Conservation (phyloP, 2,888 invertebrate genomes). For the Zelleria hepariella region DNA sequence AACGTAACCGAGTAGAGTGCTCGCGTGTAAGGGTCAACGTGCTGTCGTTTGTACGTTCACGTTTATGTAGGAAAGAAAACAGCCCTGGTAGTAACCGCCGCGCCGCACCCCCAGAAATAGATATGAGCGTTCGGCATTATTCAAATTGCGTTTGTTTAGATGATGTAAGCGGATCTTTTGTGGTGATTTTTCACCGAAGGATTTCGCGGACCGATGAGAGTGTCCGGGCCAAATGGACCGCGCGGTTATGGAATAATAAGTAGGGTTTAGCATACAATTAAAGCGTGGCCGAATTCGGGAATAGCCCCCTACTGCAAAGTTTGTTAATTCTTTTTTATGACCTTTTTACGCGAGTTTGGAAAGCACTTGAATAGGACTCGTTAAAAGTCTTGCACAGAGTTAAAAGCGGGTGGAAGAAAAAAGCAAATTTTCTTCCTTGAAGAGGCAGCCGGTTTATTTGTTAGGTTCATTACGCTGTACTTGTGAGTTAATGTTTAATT, state of each 20-base stretch:
- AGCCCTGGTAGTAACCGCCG: too few relatives aligned
- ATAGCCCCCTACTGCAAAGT: constrained; percentile 25
- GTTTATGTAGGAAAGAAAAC: not conserved
- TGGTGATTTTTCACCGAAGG: constrained; percentile 25
- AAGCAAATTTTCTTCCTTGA: constrained; percentile 25
- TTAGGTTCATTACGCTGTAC: constrained; percentile 37
- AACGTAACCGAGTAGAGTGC: too few relatives aligned
- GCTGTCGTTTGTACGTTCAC: not conserved
- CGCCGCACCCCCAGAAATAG: constrained; percentile 16
- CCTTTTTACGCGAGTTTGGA: constrained; percentile 58
- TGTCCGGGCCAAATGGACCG: constrained; percentile 28
- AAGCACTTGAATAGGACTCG: constrained; percentile 52
- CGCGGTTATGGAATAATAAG: constrained; percentile 47
- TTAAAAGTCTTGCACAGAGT: constrained; percentile 53
- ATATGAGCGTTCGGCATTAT: constrained; percentile 23
- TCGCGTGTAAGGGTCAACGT: too few relatives aligned
- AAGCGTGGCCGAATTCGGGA: constrained; percentile 25
- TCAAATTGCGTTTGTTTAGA: constrained; percentile 31
- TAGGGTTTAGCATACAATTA: constrained; percentile 52
- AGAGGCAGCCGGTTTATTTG: constrained; percentile 45
- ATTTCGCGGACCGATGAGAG: constrained; percentile 10
- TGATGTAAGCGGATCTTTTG: constrained; percentile 22
- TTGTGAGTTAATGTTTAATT: constrained; percentile 42
- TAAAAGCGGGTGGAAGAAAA: constrained; percentile 40
- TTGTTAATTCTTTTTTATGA: constrained; percentile 52